phyloP scores from a whole-genome alignment of 2,113 vertebrate genomes.

The human (Homo sapiens) region DNA sequence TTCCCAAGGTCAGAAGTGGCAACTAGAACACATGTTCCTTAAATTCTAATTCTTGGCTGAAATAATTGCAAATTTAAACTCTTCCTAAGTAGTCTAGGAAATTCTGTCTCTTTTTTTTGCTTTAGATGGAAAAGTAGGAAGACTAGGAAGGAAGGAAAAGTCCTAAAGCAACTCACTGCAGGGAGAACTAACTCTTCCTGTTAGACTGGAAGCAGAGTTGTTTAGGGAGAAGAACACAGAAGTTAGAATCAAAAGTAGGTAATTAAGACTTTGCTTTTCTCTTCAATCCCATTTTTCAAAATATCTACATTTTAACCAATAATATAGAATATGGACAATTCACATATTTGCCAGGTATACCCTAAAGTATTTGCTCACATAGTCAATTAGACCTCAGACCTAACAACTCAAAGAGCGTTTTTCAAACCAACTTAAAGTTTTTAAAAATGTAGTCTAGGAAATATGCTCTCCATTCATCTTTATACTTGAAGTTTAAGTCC shows the following conservation, averaged over 20 bases:
- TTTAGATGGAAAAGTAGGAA: not conserved
- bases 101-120: not conserved
- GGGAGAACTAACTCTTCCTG: not conserved
- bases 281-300: not conserved
- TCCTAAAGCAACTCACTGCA: not conserved
- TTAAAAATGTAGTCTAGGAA: not conserved
- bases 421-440: not conserved
- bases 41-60: not conserved
- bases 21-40: not conserved
- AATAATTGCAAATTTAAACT: not conserved
- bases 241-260: not conserved
- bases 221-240: not conserved
- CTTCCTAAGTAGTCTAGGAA: not conserved
- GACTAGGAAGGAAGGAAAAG: not conserved
- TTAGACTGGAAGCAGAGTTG: not conserved
- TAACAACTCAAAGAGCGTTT: not conserved
- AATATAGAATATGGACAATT: not conserved
- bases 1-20: not conserved
- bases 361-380: not conserved
- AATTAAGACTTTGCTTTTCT: not conserved
- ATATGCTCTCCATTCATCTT: not conserved
- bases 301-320: not conserved
- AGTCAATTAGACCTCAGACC: not conserved
- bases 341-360: not conserved
- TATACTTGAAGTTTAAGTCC: not conserved